Evolutionary conservation across 1,140 invertebrate species (phyloP).

Genomic region (Drosophila burlai): DNA sequence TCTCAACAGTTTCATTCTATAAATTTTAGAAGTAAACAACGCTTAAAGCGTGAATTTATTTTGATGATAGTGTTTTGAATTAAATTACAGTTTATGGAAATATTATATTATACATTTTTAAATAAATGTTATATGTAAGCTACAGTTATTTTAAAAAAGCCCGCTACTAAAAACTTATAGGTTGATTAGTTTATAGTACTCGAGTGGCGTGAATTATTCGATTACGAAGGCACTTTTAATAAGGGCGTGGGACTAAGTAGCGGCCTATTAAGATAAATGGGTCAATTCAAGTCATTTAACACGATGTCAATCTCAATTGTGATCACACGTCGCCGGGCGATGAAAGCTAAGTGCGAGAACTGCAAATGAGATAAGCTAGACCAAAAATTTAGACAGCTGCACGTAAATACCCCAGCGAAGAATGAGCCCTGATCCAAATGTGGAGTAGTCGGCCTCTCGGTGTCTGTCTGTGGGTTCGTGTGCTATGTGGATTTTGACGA

Average conservation of each 20-base stretch:
- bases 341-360: constrained; percentile 24
- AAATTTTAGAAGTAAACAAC: neutral
- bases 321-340: constrained; percentile 9
- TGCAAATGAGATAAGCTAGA: constrained; percentile 34
- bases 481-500: constrained; percentile 59
- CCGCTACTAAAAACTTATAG: neutral
- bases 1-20: neutral
- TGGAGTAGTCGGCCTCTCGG: constrained; percentile 4
- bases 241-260: neutral
- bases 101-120: neutral
- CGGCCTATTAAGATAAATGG: constrained; percentile 14
- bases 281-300: constrained; percentile 37
- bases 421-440: constrained; percentile 10
- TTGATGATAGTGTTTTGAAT: neutral
- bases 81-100: neutral
- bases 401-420: constrained; percentile 14
- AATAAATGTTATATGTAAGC: neutral
- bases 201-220: neutral
- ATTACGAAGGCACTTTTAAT: neutral
- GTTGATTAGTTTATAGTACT: neutral
- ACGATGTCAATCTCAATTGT: constrained; percentile 44
- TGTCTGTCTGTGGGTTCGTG: constrained; percentile 43
- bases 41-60: neutral
- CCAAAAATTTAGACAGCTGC: constrained; percentile 37
- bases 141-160: neutral